phyloP scores from a whole-genome alignment of 2,888 invertebrate genomes.

The Odontocerum albicorne region DNA sequence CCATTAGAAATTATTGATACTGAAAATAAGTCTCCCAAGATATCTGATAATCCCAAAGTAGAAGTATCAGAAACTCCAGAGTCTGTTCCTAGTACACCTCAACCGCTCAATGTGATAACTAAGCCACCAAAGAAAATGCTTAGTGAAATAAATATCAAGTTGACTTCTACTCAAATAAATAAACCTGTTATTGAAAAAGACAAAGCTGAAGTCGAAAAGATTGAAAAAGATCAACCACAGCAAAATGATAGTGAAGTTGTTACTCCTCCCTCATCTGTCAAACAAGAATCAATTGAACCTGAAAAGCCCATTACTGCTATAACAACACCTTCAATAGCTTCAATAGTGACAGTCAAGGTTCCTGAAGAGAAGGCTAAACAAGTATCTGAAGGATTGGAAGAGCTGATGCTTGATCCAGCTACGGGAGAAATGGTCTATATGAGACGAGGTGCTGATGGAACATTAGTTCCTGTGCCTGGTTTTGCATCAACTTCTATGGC shows the following conservation, averaged over 20 bases:
- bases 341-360: neutral
- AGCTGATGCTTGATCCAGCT: slow-evolving; percentile 35
- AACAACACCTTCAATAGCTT: neutral
- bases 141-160: slow-evolving; percentile 51
- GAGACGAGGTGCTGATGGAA: slow-evolving; percentile 31
- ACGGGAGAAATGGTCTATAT: slow-evolving; percentile 34
- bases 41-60: slow-evolving; percentile 42
- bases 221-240: neutral
- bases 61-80: slow-evolving; percentile 31
- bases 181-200: slow-evolving; percentile 23
- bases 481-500: neutral
- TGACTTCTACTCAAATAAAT: slow-evolving; percentile 41
- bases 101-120: slow-evolving; percentile 33
- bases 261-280: neutral
- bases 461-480: slow-evolving; percentile 41
- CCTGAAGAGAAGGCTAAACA: slow-evolving; percentile 11
- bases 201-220: neutral
- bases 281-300: slow-evolving; percentile 1
- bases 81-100: slow-evolving; percentile 36
- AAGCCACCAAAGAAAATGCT: slow-evolving; percentile 54
- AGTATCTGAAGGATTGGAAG: slow-evolving; percentile 26
- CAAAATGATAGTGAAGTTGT: neutral
- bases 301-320: neutral
- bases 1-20: slow-evolving; percentile 40
- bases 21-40: slow-evolving; percentile 39